phyloP scores from a whole-genome alignment of 35 echinoderm and acorn worm species.

The Apostichopus californicus region DNA sequence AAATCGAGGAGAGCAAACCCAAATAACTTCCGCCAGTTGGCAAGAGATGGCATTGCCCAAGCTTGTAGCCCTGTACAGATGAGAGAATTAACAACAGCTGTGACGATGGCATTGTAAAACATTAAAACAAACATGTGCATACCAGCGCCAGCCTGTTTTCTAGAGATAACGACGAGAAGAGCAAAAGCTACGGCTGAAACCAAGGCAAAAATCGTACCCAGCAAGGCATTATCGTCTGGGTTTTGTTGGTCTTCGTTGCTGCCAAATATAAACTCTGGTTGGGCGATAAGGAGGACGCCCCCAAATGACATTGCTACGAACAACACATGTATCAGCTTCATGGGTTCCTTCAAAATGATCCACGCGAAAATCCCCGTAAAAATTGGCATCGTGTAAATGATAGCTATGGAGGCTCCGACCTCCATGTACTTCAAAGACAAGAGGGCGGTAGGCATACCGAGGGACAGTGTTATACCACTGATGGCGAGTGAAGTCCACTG shows the following conservation, averaged over 20 bases:
- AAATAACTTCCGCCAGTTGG: not conserved
- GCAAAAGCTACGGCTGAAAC: slow-evolving; percentile 26
- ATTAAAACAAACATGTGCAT: slow-evolving; percentile 34
- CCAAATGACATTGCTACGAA: slow-evolving; percentile 23
- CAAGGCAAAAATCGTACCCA: slow-evolving; percentile 11
- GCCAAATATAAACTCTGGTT: slow-evolving; percentile 41
- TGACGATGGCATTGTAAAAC: slow-evolving; percentile 14
- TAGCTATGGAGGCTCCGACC: not conserved
- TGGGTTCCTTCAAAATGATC: slow-evolving; percentile 37
- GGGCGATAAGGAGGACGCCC: slow-evolving; percentile 33
- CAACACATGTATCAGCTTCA: slow-evolving; percentile 28
- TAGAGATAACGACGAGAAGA: not conserved
- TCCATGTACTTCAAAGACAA: slow-evolving; percentile 35
- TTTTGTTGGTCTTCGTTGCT: not conserved
- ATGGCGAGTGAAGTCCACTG: not conserved
- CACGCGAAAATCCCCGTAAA: slow-evolving; percentile 47
- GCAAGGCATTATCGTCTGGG: slow-evolving; percentile 14
- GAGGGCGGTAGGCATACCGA: not conserved
- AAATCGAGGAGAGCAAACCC: not conserved
- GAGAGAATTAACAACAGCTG: not conserved
- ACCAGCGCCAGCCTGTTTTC: slow-evolving; percentile 29
- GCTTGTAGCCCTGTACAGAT: not conserved
- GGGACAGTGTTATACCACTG: not conserved
- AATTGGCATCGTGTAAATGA: slow-evolving; percentile 52
- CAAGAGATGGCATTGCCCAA: slow-evolving; percentile 2